phyloP scores from a whole-genome alignment of 2,797 vertebrate genomes.

The Amazonetta brasiliensis region DNA sequence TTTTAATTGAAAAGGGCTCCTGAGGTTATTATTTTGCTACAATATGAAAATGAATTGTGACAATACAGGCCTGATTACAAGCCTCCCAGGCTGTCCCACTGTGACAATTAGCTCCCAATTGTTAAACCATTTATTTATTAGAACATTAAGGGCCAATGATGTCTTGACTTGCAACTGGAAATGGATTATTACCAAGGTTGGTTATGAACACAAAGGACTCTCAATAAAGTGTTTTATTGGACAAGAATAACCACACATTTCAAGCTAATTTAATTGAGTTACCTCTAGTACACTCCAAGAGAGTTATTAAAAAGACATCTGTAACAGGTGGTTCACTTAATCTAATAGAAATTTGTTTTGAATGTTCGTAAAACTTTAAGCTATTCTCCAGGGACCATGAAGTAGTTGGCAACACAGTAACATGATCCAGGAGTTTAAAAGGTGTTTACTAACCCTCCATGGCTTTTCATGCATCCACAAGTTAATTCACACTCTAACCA shows the following conservation, averaged over 20 bases:
- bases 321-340: conserved; percentile 48
- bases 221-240: conserved; percentile 66
- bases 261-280: conserved; percentile 66
- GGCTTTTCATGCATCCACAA: neutral
- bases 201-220: conserved; percentile 58
- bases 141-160: conserved; percentile 63
- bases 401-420: conserved; percentile 30
- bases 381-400: conserved; percentile 16
- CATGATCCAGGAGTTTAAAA: conserved; percentile 36
- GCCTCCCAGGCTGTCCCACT: conserved; percentile 73
- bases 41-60: conserved; percentile 80
- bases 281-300: conserved; percentile 40
- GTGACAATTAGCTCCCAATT: conserved; percentile 82
- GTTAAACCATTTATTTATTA: conserved; percentile 79
- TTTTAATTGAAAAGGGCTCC: conserved; percentile 69
- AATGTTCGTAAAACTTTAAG: conserved; percentile 56
- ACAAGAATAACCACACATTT: conserved; percentile 66
- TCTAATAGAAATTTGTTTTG: conserved; percentile 30
- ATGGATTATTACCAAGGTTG: conserved; percentile 63
- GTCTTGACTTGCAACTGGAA: conserved; percentile 72
- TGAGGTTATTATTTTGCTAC: conserved; percentile 79
- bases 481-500: neutral
- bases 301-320: conserved; percentile 49
- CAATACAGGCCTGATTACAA: conserved; percentile 76
- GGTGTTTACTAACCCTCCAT: neutral